phyloP scores from a whole-genome alignment of 1,140 invertebrate species.

The Lutraria rhynchaena region DNA sequence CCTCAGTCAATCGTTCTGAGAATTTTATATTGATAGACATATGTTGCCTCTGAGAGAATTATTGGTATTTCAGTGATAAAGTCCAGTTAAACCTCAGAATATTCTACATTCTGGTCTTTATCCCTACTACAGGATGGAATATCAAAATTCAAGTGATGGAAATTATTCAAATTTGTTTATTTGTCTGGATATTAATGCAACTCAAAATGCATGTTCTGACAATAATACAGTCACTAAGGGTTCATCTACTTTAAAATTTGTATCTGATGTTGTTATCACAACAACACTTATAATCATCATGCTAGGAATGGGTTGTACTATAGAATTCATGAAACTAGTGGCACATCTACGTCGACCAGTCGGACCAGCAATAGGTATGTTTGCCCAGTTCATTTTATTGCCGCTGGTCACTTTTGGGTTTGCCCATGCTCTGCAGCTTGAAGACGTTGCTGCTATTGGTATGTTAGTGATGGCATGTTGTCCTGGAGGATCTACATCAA shows the following conservation, averaged over 20 bases:
- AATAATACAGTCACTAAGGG: slow-evolving; percentile 2
- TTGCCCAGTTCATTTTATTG: slow-evolving; percentile 82
- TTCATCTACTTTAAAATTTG: slow-evolving; percentile 66
- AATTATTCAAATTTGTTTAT: background rate
- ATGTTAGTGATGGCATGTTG: slow-evolving; percentile 80
- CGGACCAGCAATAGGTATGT: slow-evolving; percentile 81
- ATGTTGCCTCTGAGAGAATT: no score
- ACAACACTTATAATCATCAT: slow-evolving; percentile 75
- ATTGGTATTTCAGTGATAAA: no score
- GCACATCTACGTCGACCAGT: slow-evolving; percentile 77
- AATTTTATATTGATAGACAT: no score
- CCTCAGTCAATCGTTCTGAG: no score
- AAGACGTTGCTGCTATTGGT: slow-evolving; percentile 72
- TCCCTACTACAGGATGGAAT: background rate
- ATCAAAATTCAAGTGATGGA: background rate
- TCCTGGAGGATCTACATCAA: slow-evolving; percentile 82
- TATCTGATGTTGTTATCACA: slow-evolving; percentile 71
- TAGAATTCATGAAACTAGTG: slow-evolving; percentile 70
- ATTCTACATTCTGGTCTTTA: background rate
- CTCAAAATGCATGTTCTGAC: background rate
- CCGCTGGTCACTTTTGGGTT: slow-evolving; percentile 79
- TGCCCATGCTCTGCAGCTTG: slow-evolving; percentile 67
- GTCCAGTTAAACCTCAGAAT: background rate
- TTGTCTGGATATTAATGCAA: slow-evolving; percentile 1
- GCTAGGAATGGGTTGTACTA: slow-evolving; percentile 79